A percentile compares a stretch with the other conserved stretches of the same genome.
Evolutionary conservation across 2,797 vertebrate species (phyloP).

Genomic region (Bufotes viridis): DNA sequence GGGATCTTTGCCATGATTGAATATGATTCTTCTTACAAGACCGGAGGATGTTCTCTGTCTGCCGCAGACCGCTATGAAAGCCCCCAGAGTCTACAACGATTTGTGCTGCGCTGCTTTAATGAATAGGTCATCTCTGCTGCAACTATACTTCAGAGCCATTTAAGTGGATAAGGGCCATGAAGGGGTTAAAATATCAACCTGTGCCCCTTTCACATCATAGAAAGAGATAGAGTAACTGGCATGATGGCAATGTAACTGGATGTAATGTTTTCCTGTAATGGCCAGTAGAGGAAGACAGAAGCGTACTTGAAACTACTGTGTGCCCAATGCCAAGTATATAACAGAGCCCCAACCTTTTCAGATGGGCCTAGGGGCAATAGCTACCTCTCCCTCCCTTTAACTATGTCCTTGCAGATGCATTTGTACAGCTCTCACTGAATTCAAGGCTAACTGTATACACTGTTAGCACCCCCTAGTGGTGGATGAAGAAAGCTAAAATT

Average conservation of each 20-base stretch:
- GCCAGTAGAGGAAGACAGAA: too few relatives aligned
- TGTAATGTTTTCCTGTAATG: too few relatives aligned
- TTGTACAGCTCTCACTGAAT: too few relatives aligned
- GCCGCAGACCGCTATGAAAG: slow-evolving; percentile 65
- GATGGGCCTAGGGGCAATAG: too few relatives aligned
- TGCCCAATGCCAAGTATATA: too few relatives aligned
- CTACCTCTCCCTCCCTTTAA: too few relatives aligned
- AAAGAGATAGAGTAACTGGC: not conserved
- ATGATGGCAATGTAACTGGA: not conserved
- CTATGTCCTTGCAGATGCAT: too few relatives aligned
- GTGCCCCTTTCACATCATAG: not conserved
- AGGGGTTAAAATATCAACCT: not conserved
- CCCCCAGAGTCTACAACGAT: slow-evolving; percentile 14
- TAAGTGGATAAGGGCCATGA: not conserved
- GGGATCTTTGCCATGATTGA: slow-evolving; percentile 74
- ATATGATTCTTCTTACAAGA: slow-evolving; percentile 72
- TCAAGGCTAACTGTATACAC: too few relatives aligned
- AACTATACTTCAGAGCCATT: not conserved
- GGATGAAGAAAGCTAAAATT: too few relatives aligned
- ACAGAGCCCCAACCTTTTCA: too few relatives aligned
- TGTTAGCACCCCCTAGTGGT: too few relatives aligned
- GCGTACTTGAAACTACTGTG: too few relatives aligned
- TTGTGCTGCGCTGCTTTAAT: not conserved
- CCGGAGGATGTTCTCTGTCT: slow-evolving; percentile 59
- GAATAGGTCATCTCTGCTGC: not conserved